Conservation (phyloP, 1,140 invertebrate species). For the Drosophila lacteicornis region DNA sequence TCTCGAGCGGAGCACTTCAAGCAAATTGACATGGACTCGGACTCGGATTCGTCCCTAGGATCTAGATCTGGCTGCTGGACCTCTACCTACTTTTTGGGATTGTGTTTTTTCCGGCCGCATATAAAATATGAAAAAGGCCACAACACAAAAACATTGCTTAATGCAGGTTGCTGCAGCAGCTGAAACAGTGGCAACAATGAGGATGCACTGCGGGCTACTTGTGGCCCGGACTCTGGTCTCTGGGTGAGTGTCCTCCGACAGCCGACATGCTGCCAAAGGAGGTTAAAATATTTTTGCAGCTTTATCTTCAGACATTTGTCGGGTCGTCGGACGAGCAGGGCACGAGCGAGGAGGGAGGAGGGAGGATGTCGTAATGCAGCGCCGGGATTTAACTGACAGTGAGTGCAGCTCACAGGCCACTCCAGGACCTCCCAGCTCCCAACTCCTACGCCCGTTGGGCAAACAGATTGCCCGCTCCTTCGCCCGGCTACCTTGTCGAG, state of each 20-base stretch:
- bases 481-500: background rate
- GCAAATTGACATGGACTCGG: conserved; percentile 61
- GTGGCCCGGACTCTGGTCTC: conserved; percentile 2
- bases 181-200: conserved; percentile 30
- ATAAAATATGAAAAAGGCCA: conserved; percentile 69
- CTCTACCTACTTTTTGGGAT: conserved; percentile 7
- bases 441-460: conserved; percentile 40
- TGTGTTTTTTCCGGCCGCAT: conserved; percentile 54
- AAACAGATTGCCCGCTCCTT: conserved; percentile 71
- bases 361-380: conserved; percentile 70
- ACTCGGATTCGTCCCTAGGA: background rate
- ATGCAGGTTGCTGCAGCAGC: conserved; percentile 52
- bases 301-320: conserved; percentile 79
- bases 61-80: conserved; percentile 3
- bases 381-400: conserved; percentile 80
- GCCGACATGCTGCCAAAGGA: conserved; percentile 80
- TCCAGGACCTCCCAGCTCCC: conserved; percentile 21
- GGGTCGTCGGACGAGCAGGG: conserved; percentile 6
- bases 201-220: conserved; percentile 28
- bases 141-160: conserved; percentile 74
- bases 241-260: conserved; percentile 29
- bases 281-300: conserved; percentile 83
- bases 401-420: conserved; percentile 60
- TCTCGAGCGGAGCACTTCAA: conserved; percentile 19
- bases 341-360: conserved; percentile 16